Evolutionary conservation across 2,113 vertebrate genomes (phyloP).

Genomic region (Cynopterus brachyotis): DNA sequence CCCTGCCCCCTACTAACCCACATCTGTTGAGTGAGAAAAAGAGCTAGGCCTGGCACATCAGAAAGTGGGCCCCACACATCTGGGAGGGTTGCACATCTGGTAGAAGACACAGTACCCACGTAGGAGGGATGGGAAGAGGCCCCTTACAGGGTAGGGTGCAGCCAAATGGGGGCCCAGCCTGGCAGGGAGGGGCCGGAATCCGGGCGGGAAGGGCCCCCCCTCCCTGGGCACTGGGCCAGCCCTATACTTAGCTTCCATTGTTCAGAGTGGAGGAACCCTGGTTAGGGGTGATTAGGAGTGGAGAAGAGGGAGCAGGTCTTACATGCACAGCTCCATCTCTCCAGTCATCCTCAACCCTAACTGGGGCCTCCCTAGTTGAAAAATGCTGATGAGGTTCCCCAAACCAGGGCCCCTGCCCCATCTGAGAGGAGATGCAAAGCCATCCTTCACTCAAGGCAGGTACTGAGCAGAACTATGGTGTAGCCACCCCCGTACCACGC

Average conservation of each 20-base stretch:
- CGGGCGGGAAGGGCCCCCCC: constrained; percentile 67
- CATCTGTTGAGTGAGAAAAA: background rate
- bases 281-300: constrained; percentile 56
- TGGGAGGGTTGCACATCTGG: constrained; percentile 62
- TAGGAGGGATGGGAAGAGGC: constrained; percentile 66
- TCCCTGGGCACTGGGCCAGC: constrained; percentile 67
- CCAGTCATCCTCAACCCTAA: constrained; percentile 24
- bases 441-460: background rate
- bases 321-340: constrained; percentile 26
- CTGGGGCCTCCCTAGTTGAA: constrained; percentile 48
- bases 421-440: background rate
- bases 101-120: constrained; percentile 46
- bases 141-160: constrained; percentile 56
- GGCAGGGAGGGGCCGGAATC: constrained; percentile 75
- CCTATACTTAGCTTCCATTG: constrained; percentile 81
- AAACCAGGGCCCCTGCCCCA: constrained; percentile 27
- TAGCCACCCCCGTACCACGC: background rate
- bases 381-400: constrained; percentile 23
- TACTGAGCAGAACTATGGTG: background rate
- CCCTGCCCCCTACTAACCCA: background rate
- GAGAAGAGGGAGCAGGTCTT: constrained; percentile 45
- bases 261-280: constrained; percentile 65
- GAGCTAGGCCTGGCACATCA: background rate
- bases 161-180: constrained; percentile 62
- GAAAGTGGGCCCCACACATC: constrained; percentile 56